Percentiles rank a stretch among this genome's conserved stretches.
Conservation (phyloP, 2,797 vertebrate species). For the Nasua narica region DNA sequence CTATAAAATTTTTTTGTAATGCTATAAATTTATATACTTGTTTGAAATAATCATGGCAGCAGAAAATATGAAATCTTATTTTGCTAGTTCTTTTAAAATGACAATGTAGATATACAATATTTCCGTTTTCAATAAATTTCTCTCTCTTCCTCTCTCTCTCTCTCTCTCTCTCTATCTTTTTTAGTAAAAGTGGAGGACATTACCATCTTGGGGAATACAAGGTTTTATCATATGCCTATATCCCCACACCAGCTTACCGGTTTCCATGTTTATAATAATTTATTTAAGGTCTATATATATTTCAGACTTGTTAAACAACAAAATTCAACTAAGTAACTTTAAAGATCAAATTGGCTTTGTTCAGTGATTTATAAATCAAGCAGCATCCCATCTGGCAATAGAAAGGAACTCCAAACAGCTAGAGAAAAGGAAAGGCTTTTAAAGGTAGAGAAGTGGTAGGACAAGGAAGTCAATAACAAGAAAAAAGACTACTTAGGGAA, state of each 20-base stretch:
- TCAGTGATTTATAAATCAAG: neutral
- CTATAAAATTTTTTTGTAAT: neutral
- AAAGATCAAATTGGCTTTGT: neutral
- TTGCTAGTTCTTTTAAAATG: neutral
- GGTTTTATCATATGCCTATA: neutral
- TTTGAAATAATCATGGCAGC: neutral
- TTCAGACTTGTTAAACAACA: neutral
- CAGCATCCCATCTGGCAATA: neutral
- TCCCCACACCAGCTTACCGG: neutral
- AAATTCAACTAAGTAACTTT: neutral
- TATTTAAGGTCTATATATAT: neutral
- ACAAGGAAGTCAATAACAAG: neutral
- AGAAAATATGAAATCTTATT: neutral
- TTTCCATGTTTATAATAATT: neutral
- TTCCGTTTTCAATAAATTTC: neutral
- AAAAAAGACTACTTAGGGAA: neutral
- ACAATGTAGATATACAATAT: neutral
- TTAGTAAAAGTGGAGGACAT: neutral
- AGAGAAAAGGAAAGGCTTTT: neutral
- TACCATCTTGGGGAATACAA: neutral
- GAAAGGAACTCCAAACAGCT: neutral
- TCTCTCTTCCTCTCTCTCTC: rapidly evolving
- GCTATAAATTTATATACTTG: neutral
- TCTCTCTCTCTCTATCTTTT: neutral
- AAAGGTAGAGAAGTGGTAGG: neutral